phyloP scores from a whole-genome alignment of 2,113 vertebrate species.

The Sphaerodactylus townsendi region DNA sequence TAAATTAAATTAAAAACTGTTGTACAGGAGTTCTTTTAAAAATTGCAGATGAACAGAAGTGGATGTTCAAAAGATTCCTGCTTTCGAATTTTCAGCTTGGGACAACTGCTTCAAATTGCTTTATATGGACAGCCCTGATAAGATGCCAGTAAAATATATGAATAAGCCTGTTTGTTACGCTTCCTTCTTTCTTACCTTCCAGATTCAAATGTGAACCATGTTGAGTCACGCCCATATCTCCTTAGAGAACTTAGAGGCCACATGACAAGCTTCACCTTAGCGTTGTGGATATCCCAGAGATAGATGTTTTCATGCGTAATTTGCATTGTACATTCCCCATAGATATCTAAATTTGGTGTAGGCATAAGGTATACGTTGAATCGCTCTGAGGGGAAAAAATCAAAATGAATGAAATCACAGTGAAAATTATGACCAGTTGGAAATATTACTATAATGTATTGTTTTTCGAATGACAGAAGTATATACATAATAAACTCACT shows the following conservation, averaged over 20 bases:
- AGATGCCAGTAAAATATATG: background rate
- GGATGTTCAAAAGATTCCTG: background rate
- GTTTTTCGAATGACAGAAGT: background rate
- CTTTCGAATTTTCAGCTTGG: background rate
- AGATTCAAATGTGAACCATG: slow-evolving; percentile 98
- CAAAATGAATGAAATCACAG: slow-evolving; percentile 6
- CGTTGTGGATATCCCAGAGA: slow-evolving; percentile 98
- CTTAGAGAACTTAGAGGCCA: slow-evolving; percentile 97
- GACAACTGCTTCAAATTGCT: background rate
- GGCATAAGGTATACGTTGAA: slow-evolving; percentile 99
- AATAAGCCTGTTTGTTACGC: background rate
- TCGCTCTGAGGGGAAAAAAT: slow-evolving; percentile 80
- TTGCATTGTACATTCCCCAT: slow-evolving; percentile 99
- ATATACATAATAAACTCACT: background rate
- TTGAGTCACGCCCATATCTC: slow-evolving; percentile 95
- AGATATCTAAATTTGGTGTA: slow-evolving; percentile 98
- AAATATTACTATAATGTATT: background rate
- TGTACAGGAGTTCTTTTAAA: background rate
- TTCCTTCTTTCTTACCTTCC: slow-evolving; percentile 86
- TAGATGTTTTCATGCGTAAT: slow-evolving; percentile 99
- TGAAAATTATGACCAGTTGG: background rate
- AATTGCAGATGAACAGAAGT: background rate
- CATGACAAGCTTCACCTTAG: slow-evolving; percentile 96
- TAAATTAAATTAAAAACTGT: background rate
- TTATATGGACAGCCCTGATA: background rate